Evolutionary conservation across 2,888 invertebrate genomes (phyloP), one percentile per base, ranked within the genome.

Genomic region (Aquatica leii): DNA sequence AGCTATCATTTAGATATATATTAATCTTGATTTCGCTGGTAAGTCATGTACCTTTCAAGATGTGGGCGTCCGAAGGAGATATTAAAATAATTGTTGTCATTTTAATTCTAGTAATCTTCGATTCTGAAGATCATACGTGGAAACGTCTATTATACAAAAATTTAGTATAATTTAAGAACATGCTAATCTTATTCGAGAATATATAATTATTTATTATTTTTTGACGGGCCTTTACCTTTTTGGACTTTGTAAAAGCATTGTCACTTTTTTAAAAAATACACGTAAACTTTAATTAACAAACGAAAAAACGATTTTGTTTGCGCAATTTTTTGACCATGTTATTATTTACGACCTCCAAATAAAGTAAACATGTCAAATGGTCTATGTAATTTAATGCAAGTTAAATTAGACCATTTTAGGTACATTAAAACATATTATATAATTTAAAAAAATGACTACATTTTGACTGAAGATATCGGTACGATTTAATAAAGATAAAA

Each of bases 81-180:
- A 69, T 69, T 72, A 72, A 70, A 69, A 68, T 72, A 72, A 72
- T 72, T 70, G 72, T 70, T 72, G 72, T 72, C 72, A 72, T 70
- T 72, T 72, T 72, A 72, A 72, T 72, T 72, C 72, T 67, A 69
- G 69, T 69, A 69, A 70, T 72, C 68, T 67, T 68, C 59, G 67
- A 69, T 71, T 69, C 67, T 56, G 54, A 62, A 59, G 34, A 65
- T 65, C 61, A 65, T 62, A 62, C 59, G 65, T 61, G 54, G 65
- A 65, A 62, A 60, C 50, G 34, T 50, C 62, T 62, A 65, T 69
- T 67, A 69, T 67, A 64, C 59, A 57, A 66, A 67, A 68, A 69
- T 69, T 68, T 68, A 62, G 64, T 59, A 41, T 68, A 68, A 69
- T 69, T 65, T 63, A 51, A 64, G 69, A 61, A 62, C 46, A 62